Conservation (phyloP, 2,113 vertebrate genomes). For the Forbesichthys agassizii region DNA sequence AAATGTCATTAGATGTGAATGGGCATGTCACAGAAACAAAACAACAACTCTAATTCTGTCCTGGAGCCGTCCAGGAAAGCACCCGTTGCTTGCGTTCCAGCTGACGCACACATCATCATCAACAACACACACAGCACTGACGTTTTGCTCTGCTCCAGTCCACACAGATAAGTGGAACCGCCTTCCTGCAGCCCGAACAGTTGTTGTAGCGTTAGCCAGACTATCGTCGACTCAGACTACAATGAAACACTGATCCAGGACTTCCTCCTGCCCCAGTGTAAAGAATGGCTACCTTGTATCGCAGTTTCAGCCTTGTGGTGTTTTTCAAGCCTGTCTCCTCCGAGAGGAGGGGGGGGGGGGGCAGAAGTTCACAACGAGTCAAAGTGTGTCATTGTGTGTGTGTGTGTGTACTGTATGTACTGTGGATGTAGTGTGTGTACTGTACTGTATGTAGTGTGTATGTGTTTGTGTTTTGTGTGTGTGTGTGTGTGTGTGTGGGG, state of each 20-base stretch:
- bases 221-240: background rate
- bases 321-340: too few relatives aligned
- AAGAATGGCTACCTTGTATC: conserved; percentile 7
- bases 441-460: too few relatives aligned
- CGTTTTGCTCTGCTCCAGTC: conserved; percentile 1
- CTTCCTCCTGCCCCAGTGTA: too few relatives aligned
- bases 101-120: background rate
- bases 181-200: conserved; percentile 6
- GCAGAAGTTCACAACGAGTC: too few relatives aligned
- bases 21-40: background rate
- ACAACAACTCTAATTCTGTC: background rate
- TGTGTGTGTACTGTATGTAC: background rate
- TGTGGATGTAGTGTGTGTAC: background rate
- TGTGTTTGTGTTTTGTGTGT: background rate
- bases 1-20: background rate
- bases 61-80: conserved; percentile 1
- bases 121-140: background rate
- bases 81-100: conserved; percentile 1
- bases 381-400: background rate
- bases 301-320: too few relatives aligned
- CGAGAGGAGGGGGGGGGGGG: too few relatives aligned
- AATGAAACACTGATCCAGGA: conserved; percentile 8
- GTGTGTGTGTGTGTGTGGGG: background rate
- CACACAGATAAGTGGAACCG: conserved; percentile 12
- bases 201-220: conserved; percentile 4